Percentiles rank a stretch among this genome's conserved stretches.
Evolutionary conservation across 2,797 vertebrate species (phyloP).

Genomic region (Syngnathus acus): DNA sequence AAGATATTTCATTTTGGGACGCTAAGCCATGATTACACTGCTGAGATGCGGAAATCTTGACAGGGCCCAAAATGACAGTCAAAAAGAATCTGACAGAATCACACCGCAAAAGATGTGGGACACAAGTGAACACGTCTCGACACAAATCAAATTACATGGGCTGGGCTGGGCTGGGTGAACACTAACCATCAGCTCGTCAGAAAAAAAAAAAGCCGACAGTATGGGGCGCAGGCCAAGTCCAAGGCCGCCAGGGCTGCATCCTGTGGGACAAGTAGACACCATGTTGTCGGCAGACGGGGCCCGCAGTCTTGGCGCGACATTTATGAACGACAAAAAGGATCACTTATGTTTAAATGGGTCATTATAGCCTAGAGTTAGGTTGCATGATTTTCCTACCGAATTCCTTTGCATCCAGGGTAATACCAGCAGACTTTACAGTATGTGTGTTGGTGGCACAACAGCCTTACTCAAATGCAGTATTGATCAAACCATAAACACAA

Average conservation of each 20-base stretch:
- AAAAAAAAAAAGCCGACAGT: constrained; percentile 43
- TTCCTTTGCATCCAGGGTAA: not conserved
- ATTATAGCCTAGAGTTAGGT: constrained; percentile 3
- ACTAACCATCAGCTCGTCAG: constrained; percentile 38
- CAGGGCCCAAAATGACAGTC: constrained; percentile 38
- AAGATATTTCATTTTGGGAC: constrained; percentile 2
- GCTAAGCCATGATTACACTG: constrained; percentile 20
- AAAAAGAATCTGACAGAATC: constrained; percentile 40
- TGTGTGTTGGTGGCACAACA: not conserved
- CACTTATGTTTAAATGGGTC: constrained; percentile 19
- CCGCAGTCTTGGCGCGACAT: constrained; percentile 29
- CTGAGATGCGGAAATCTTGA: constrained; percentile 17
- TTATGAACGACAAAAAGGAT: constrained; percentile 24
- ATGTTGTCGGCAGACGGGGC: constrained; percentile 26
- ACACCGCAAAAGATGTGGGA: constrained; percentile 18
- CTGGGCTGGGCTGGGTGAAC: constrained; percentile 27
- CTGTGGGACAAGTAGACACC: constrained; percentile 30
- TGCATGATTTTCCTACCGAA: not conserved
- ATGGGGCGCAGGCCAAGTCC: constrained; percentile 32
- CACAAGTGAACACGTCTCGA: constrained; percentile 36
- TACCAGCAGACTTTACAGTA: not conserved
- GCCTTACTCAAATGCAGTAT: not conserved
- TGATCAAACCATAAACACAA: not conserved
- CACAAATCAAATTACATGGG: constrained; percentile 37
- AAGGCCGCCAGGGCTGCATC: constrained; percentile 33